Conservation (phyloP, 2,113 vertebrate genomes). For the Ptychochromis oligacanthus region DNA sequence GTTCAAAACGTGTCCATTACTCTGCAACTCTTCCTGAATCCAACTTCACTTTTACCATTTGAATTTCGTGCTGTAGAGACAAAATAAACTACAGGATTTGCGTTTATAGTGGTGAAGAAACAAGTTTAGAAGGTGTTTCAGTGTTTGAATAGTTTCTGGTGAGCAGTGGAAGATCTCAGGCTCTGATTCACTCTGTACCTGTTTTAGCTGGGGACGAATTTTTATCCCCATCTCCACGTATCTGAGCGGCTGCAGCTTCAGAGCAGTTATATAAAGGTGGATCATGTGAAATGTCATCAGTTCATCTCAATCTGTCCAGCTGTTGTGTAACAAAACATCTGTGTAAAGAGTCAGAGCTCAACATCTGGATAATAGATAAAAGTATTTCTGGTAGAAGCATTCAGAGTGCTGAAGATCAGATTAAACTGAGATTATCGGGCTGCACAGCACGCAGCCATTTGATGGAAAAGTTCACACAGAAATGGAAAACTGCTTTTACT, state of each 20-base stretch:
- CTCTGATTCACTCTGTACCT: too few relatives aligned
- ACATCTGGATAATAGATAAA: not conserved
- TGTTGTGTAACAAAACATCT: slow-evolving; percentile 51
- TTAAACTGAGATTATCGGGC: not conserved
- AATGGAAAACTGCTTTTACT: not conserved
- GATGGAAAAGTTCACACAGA: not conserved
- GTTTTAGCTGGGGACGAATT: not conserved
- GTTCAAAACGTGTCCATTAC: too few relatives aligned
- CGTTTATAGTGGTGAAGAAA: not conserved
- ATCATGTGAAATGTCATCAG: not conserved
- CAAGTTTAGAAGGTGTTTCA: fast-evolving
- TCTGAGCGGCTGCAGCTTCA: not conserved
- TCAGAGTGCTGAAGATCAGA: not conserved
- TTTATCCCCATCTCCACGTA: not conserved
- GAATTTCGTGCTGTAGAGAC: too few relatives aligned
- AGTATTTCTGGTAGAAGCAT: not conserved
- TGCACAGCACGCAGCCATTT: not conserved
- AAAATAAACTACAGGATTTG: not conserved
- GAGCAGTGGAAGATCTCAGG: too few relatives aligned
- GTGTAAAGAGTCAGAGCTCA: not conserved
- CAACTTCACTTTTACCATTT: too few relatives aligned
- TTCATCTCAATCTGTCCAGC: slow-evolving; percentile 11
- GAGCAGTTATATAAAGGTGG: slow-evolving; percentile 39
- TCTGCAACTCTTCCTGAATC: too few relatives aligned
- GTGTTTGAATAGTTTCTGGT: not conserved